Base-by-base conservation (phyloP, 2,888 invertebrate genomes). In the Xestia xanthographa region DNA sequence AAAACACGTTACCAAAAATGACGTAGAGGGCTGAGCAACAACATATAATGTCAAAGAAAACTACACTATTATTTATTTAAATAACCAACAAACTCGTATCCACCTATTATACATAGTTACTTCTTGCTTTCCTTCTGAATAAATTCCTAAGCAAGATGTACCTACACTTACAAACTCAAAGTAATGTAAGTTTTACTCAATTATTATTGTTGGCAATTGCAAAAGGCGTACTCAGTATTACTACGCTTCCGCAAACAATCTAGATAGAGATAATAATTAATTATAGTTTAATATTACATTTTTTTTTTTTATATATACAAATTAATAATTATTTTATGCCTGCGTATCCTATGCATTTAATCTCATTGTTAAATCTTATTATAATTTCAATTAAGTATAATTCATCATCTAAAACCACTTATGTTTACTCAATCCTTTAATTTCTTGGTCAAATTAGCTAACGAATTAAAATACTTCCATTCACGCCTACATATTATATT, bases 401-500 rank as follows among this genome's bases (percentile, higher is more conserved):
- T 48, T 58, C 43, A 43, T 26, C 38, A 29, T 6, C 5, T 41
- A n/a, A 43, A 58, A 53, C 26, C 6, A 14, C 53, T 43, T 58
- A 22, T 29, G 4, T 66, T 58, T n/a, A 78, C 45, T 60, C 34
- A 80, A 66, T 6, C 26, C 14, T 45, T 66, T 71, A 66, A 72
- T 38, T 60, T 45, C 20, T 8, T 43, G 22, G 5, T 65, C n/a
- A 56, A 41, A 43, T 79, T 70, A 48, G 12, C 56, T 34, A 43
- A 48, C 29, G 2, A 63, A 78, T 72, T 62, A 66, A 69, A 83
- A 72, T 58, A 58, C 14, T 53, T 60, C 38, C 62, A 68, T 72
- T 72, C 22, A 66, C 48, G 14, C 45, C 45, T 34, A 82, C 75
- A 63, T 43, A 63, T 63, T 20, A 72, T 38, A 70, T 56, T 84